These are phyloP conservation scores for Notothenia coriiceps DNA, from an alignment of 2,113 vertebrate genomes.

Conservation along the genomic window DNA sequence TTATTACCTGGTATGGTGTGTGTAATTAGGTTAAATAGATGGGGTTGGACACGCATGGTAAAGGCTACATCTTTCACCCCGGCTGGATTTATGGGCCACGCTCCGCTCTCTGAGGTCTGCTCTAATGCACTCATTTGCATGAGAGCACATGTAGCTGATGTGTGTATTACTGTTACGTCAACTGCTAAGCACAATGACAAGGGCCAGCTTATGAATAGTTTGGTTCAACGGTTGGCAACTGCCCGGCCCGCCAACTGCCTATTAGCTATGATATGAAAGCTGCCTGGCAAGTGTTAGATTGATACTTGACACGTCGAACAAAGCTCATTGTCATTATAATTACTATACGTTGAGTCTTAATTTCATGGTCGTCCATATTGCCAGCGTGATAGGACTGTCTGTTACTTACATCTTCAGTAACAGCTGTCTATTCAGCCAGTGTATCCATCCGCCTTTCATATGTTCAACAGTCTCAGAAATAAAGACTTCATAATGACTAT, in stretches of 20 bases:
- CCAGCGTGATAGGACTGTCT: conserved; percentile 79
- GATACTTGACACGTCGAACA: conserved; percentile 82
- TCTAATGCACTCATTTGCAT: conserved; percentile 85
- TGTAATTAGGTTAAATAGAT: conserved; percentile 88
- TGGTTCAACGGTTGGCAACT: conserved; percentile 75
- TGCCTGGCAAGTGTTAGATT: conserved; percentile 82
- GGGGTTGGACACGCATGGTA: conserved; percentile 82
- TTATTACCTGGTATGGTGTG: conserved; percentile 85
- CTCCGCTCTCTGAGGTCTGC: conserved; percentile 74
- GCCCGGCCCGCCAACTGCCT: conserved; percentile 79
- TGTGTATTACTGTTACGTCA: conserved; percentile 81
- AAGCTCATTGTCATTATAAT: conserved; percentile 85
- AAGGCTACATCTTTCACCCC: conserved; percentile 81
- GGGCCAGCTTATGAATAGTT: conserved; percentile 76
- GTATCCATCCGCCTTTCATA: conserved; percentile 77
- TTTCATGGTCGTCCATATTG: conserved; percentile 83
- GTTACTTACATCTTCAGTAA: conserved; percentile 83
- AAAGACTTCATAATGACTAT: conserved; percentile 91
- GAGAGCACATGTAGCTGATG: conserved; percentile 78
- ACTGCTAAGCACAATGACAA: conserved; percentile 73
- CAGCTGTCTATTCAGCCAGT: conserved; percentile 82
- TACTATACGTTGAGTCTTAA: conserved; percentile 83
- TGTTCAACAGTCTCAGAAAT: conserved; percentile 84
- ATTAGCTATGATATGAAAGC: conserved; percentile 84
- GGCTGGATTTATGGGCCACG: conserved; percentile 83